phyloP scores from a whole-genome alignment of 2,797 vertebrate species.

The Tapera naevia region DNA sequence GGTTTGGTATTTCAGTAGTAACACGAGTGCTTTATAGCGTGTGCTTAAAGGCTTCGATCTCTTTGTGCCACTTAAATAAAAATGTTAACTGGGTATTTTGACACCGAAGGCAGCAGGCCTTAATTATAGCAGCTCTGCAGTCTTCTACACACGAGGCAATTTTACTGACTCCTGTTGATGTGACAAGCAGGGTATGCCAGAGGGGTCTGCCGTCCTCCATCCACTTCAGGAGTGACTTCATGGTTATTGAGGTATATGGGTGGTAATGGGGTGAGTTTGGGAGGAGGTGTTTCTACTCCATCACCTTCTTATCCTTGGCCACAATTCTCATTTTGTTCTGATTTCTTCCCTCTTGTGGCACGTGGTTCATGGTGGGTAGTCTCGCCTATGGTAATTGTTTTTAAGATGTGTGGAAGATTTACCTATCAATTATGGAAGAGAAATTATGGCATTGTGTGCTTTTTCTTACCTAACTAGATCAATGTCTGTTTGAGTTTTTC shows the following conservation, averaged over 20 bases:
- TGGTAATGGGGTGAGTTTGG: not conserved
- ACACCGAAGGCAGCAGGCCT: not conserved
- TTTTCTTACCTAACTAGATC: not conserved
- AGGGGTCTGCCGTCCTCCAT: not conserved
- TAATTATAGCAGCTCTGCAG: not conserved
- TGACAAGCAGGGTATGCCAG: not conserved
- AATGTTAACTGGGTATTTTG: not conserved
- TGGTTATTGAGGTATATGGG: not conserved
- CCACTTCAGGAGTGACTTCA: not conserved
- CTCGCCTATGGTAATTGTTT: not conserved
- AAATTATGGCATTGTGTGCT: not conserved
- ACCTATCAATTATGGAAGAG: not conserved
- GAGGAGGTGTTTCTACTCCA: not conserved
- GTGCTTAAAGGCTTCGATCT: not conserved
- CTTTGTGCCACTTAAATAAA: not conserved
- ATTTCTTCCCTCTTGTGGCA: not conserved
- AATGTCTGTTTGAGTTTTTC: not conserved
- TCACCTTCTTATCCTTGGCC: not conserved
- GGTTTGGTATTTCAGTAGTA: not conserved
- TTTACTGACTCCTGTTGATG: not conserved
- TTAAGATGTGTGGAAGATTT: not conserved
- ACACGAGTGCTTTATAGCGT: fast-evolving
- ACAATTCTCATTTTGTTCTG: not conserved
- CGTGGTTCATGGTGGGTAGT: not conserved
- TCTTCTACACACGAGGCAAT: not conserved